A percentile compares a stretch with the other conserved stretches of the same genome.
These are phyloP conservation scores for Subacronicta megacephala DNA, from an alignment of 2,888 invertebrate genomes.

Conservation along the genomic window DNA sequence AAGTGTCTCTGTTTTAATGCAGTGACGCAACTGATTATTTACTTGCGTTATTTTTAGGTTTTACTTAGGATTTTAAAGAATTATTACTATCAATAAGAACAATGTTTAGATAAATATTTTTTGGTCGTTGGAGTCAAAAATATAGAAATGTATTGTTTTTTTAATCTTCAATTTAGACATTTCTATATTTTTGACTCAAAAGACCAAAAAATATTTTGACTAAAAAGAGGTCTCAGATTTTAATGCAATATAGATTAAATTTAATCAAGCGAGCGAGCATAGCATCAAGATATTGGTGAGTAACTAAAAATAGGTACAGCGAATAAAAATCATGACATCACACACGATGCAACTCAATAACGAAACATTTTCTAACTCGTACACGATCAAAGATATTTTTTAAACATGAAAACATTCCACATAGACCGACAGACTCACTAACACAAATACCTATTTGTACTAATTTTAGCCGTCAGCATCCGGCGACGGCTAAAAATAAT, in stretches of 20 bases:
- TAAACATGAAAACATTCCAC: constrained; percentile 35
- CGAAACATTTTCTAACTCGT: not conserved
- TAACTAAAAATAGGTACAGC: too few relatives aligned
- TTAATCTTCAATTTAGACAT: too few relatives aligned
- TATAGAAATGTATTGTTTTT: too few relatives aligned
- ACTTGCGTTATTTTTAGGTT: not conserved
- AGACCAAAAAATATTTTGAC: too few relatives aligned
- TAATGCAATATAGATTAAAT: too few relatives aligned
- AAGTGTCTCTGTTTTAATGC: constrained; percentile 7
- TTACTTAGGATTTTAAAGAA: not conserved
- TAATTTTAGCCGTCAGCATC: constrained; percentile 54
- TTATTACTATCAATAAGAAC: too few relatives aligned
- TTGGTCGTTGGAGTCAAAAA: too few relatives aligned
- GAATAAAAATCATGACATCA: not conserved
- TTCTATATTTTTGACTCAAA: not conserved
- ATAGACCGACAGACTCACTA: constrained; percentile 49
- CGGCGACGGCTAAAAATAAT: constrained; percentile 59
- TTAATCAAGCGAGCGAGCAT: too few relatives aligned
- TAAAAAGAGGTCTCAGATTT: too few relatives aligned
- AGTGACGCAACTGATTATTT: constrained; percentile 3
- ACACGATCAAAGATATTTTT: constrained; percentile 15
- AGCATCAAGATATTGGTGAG: not conserved
- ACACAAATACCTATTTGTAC: constrained; percentile 52
- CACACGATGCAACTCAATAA: not conserved
- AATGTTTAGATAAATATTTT: too few relatives aligned